Evolutionary conservation across 2,797 vertebrate species (phyloP).

Genomic region (Gambusia yucatana): DNA sequence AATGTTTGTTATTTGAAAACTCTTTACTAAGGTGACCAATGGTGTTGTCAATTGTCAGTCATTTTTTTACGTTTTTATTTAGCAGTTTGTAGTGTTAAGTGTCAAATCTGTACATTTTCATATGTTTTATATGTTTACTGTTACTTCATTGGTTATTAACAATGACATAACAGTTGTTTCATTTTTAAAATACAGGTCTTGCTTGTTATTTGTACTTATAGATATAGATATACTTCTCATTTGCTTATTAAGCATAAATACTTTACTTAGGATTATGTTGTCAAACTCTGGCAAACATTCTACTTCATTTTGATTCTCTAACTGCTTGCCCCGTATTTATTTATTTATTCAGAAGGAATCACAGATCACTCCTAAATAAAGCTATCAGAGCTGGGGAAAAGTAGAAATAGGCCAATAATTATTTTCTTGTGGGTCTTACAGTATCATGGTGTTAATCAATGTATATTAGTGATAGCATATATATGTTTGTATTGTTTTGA

Average conservation of each 20-base stretch:
- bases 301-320: background rate
- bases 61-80: background rate
- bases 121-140: background rate
- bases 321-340: background rate
- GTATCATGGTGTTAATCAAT: too few relatives aligned
- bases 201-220: background rate
- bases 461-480: too few relatives aligned
- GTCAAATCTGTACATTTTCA: background rate
- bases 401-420: background rate
- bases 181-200: background rate
- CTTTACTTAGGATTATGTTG: background rate
- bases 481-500: too few relatives aligned
- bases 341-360: background rate
- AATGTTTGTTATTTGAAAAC: background rate
- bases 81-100: background rate
- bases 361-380: background rate
- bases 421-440: background rate
- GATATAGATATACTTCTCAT: background rate
- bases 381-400: background rate
- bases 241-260: background rate
- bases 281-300: background rate
- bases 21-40: background rate
- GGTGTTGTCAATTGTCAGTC: background rate
- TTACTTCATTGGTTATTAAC: background rate
- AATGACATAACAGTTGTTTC: background rate